Evolutionary conservation across 2,888 invertebrate genomes (phyloP), one percentile per base, ranked within the genome.

Genomic region (Sturmia bella): DNA sequence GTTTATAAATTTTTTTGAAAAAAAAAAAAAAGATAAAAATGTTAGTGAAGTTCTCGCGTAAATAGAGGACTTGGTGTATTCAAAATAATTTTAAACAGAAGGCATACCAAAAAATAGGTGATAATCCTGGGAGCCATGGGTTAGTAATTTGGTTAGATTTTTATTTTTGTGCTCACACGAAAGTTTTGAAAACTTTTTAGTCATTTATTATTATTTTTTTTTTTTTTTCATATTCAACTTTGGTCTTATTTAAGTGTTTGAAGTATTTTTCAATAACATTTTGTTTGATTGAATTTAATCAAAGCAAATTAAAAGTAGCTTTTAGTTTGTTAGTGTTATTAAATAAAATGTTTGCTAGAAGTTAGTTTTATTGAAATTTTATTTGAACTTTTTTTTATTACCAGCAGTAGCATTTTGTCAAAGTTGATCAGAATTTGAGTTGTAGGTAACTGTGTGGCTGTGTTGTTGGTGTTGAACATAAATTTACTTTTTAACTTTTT

Each of bases 61-160:
- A 7, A 32, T 32, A 32, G 7, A 32, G 32, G 9, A 32, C 9
- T 32, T 32, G 32, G 32, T 32, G 32, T 32, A 32, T 32, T 7
- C 21, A 48, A 39, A 69, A 24, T 21, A 21, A 69, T 59, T 52
- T 27, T 7, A 32, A 32, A 32, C 9, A 45, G 48, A 48, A 15
- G 39, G 56, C 86, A 86, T 90, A 89, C 90, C 89, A 90, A 85
- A 84, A 89, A 87, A 82, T 88, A 89, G 54, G 87, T 87, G 24
- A 89, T 86, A 66, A 90, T 87, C 86, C 88, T 86, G 19, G 89
- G 89, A 76, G 89, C 85, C 90, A 89, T 80, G 48, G 32, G 9
- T 70, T 64, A 48, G 15, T 45, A 59, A 52, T 57, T 41, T 32
- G 50, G 45, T 66, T 54, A 72, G 17, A 37, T 27, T 17, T 50